Base-by-base conservation (phyloP, 2,797 vertebrate genomes). In the Mus spretus region DNA sequence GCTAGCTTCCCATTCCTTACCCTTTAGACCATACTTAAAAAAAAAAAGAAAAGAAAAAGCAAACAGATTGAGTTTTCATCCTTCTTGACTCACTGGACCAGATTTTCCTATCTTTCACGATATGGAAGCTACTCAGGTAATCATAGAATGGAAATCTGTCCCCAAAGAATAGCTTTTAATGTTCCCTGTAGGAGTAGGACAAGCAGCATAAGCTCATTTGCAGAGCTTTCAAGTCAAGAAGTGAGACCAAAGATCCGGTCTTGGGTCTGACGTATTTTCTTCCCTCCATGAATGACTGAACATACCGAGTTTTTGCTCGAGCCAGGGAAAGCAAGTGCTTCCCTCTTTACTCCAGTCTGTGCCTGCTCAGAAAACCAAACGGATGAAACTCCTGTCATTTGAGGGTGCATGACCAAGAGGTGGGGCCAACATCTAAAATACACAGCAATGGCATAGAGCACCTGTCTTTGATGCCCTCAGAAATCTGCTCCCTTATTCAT, bases 111-210 rank as follows among this genome's bases (percentile, higher is more conserved):
- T 96, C 78, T 91, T 87, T 72, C 53, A 91, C 93, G 96, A 74
- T 90, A 81, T 94, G 79, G 80, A n/a, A 96, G 93, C 87, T 95
- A 94, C 81, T 97, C 91, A 94, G 80, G 85, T 82, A 82, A 78
- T 59, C 9, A 75, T 89, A 86, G 91, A 96, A 96, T 95, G 89
- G 67, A 97, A 96, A 94, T 87, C 94, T 97, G 88, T 88, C 92
- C 97, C 82, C 88, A 74, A 28, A 93, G 55, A 78, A 94, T 72
- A 97, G 93, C 78, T 94, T 81, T 55, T 55, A 11, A 0, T 96
- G 77, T 96, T 89, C 88, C 91, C 31, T 90, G 34, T n/a, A 20
- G 34, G n/a, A 20, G 19, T 78, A 2, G 74, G 57, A 74, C 26
- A 59, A 95, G n/a, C 57, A 95, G 83, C 10, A 5, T 34, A 50